These are phyloP conservation scores for Oegoconia quadripuncta DNA, from an alignment of 2,888 invertebrate species.

Conservation along the genomic window DNA sequence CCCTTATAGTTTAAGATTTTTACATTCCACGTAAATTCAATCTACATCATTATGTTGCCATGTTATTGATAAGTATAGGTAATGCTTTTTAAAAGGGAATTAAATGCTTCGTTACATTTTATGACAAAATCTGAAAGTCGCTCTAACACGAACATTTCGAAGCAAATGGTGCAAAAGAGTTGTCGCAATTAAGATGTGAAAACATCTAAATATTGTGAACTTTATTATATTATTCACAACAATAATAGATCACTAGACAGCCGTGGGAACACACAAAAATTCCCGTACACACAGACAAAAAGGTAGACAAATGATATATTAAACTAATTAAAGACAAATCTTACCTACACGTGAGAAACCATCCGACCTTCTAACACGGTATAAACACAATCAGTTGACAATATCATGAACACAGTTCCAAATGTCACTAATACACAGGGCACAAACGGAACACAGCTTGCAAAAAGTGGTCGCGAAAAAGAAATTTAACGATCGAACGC, in stretches of 20 bases:
- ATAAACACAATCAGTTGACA: slow-evolving; percentile 17
- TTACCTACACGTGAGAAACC: slow-evolving; percentile 60
- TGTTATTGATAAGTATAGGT: no score
- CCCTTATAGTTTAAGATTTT: no score
- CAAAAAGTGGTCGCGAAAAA: slow-evolving; percentile 59
- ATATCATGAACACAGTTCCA: slow-evolving; percentile 26
- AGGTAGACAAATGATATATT: slow-evolving; percentile 39
- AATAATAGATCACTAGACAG: slow-evolving; percentile 11
- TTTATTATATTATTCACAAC: neutral
- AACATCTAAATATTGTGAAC: neutral
- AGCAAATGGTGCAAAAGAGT: neutral
- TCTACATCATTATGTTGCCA: no score
- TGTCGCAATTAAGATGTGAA: slow-evolving; percentile 5
- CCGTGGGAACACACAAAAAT: slow-evolving; percentile 27
- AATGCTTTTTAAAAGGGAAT: no score
- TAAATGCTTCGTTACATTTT: no score
- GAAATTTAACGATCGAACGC: slow-evolving; percentile 65
- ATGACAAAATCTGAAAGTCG: no score
- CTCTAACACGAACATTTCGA: neutral
- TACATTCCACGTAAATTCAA: no score
- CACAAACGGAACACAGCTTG: slow-evolving; percentile 59
- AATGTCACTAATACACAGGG: slow-evolving; percentile 65
- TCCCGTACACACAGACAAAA: slow-evolving; percentile 22
- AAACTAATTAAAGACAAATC: slow-evolving; percentile 44
- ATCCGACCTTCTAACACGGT: slow-evolving; percentile 52